phyloP scores from a whole-genome alignment of 2,888 invertebrate species.

The Priocnemis perturbator region DNA sequence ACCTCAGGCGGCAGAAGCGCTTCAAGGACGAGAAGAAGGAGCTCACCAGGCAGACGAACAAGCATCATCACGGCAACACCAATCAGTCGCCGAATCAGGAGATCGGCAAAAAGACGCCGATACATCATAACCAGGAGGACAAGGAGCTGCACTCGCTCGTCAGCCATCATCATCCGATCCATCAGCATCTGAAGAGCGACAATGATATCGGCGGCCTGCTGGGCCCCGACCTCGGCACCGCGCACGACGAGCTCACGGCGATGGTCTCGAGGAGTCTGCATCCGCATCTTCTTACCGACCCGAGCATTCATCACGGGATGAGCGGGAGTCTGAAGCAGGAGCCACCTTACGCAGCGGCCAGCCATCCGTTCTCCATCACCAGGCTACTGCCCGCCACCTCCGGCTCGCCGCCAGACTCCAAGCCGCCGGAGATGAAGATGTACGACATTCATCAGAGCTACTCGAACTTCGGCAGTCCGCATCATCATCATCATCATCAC shows the following conservation, averaged over 20 bases:
- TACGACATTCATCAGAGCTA: constrained; percentile 83
- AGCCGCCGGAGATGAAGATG: constrained; percentile 89
- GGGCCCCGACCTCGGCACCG: constrained; percentile 65
- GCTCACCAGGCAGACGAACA: constrained; percentile 84
- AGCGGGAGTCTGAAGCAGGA: constrained; percentile 86
- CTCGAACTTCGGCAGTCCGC: constrained; percentile 79
- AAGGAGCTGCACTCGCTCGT: constrained; percentile 82
- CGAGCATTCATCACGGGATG: constrained; percentile 77
- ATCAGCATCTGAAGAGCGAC: constrained; percentile 68
- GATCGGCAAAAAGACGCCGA: constrained; percentile 76
- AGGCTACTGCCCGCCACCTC: constrained; percentile 93
- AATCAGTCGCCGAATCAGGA: constrained; percentile 71
- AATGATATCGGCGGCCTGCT: constrained; percentile 70
- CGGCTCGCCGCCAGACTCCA: constrained; percentile 73
- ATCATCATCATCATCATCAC: constrained; percentile 80
- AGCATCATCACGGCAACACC: constrained; percentile 76
- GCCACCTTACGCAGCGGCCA: constrained; percentile 87
- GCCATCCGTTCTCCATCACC: constrained; percentile 96
- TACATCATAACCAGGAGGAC: constrained; percentile 75
- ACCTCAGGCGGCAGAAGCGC: constrained; percentile 95
- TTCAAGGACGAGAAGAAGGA: constrained; percentile 99
- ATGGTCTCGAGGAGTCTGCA: constrained; percentile 82
- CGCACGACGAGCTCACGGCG: constrained; percentile 80
- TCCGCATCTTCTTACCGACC: constrained; percentile 73
- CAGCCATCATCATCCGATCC: constrained; percentile 79